Conservation (phyloP, 2,113 vertebrate genomes). For the Thryonomys swinderianus region DNA sequence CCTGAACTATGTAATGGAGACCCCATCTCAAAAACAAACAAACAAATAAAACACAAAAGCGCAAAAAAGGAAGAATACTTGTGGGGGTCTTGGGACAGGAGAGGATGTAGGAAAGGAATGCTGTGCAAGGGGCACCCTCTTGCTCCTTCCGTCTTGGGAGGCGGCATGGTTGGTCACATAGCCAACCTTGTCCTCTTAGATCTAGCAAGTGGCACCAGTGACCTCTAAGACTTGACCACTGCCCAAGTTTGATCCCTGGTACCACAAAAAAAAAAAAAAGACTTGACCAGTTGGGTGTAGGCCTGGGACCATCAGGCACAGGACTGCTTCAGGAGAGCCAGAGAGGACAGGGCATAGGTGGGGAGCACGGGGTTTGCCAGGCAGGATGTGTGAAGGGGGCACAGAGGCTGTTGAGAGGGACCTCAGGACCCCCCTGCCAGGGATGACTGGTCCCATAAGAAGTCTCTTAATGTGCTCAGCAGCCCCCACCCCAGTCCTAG, state of each 20-base stretch:
- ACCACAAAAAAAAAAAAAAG: no score
- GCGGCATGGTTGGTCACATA: not conserved
- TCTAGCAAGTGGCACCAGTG: not conserved
- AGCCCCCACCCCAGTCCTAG: not conserved
- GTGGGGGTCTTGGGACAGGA: fast-evolving
- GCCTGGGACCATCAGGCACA: not conserved
- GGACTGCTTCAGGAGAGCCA: not conserved
- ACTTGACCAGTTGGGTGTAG: not conserved
- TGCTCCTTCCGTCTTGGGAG: not conserved
- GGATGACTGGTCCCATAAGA: not conserved
- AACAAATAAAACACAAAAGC: no score
- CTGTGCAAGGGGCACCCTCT: not conserved
- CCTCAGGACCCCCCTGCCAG: not conserved
- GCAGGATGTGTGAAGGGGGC: not conserved
- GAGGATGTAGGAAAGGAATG: not conserved
- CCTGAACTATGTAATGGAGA: not conserved
- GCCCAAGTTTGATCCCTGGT: no score
- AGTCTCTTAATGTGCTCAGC: not conserved
- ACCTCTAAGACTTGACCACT: not conserved
- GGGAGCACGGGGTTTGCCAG: not conserved
- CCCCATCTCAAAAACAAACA: not conserved
- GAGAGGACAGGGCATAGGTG: not conserved
- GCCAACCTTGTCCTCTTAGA: not conserved
- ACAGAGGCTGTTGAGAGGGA: not conserved
- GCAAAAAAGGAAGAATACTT: not conserved